Base-by-base conservation (phyloP, 2,797 vertebrate species). In the Artibeus jamaicensis region DNA sequence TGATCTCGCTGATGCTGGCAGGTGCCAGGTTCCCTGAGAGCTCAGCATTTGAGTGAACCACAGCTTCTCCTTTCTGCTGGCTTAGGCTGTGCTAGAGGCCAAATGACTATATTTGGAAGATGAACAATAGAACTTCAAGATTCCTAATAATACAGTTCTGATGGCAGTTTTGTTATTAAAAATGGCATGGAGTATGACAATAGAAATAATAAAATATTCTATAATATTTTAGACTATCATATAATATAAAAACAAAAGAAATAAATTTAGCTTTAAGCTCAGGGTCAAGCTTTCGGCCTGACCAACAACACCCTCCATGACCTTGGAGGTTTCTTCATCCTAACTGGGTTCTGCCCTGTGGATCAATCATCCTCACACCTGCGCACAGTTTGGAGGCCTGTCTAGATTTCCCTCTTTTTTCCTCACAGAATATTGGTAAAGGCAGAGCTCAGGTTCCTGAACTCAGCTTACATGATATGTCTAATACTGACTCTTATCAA, bases 151-250 rank as follows among this genome's bases (percentile, higher is more conserved):
- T 62, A 42, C 7, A 34, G 5, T 70, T 88, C 37, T 62, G 7
- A 48, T 86, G 48, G 53, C 15, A 76, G 4, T 79, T n/a, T 85
- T 32, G 57, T 37, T 82, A 8, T 89, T 76, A 77, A 89, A 89
- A 95, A 57, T 55, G n/a, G 16, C 15, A 19, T 22, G 34, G 22
- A 24, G 18, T 21, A 0, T 79, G 59, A 92, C 18, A n/a, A 21
- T 68, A 70, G 53, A 86, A 87, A 34, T 32, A 42, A n/a, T 73
- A 50, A 24, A 84, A 83, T 57, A 57, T 39, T 74, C n/a, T 42
- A 50, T 42, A n/a, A 68, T 21, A 12, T 32, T 26, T 67, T 16
- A 67, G 32, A 46, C 15, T 59, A 68, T 53, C 46, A 46, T 70
- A 22, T 50, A 34, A 65, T 37, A 68, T 37, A 68, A 48, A 79